Base-by-base conservation (phyloP, 2,888 invertebrate genomes). In the Ellobium chinense region DNA sequence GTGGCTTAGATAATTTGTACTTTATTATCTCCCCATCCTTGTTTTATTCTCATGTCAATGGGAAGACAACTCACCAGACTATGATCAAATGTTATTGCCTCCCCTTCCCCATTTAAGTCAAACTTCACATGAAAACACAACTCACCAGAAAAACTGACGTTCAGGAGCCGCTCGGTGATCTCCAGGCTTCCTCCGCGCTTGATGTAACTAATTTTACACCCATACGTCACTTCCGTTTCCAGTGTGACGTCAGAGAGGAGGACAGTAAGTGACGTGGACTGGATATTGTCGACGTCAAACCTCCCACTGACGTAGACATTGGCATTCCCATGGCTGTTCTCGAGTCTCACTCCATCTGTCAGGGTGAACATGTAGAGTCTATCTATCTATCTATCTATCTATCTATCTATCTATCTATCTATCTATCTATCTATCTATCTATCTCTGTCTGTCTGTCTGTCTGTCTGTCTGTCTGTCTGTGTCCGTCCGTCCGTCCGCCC, bases 231-330 rank as follows among this genome's bases (percentile, higher is more conserved):
- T n/a, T 72, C 63, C 12, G 39, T 12, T 37, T 79, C 63, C 31
- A 72, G 37, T 9, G 24, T 31, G 56, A 69, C 78, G 37, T 79
- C 72, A 1, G 69, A 65, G 0, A 79, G 72, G 2, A 79, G 66
- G 39, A 79, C 73, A n/a, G 72, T 79, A 18, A 79, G 70, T 31
- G 78, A 79, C 21, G 78, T 79, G 29, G 63, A 46, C 21, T 72
- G 78, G 63, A 65, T 65, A 24, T 79, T 72, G 39, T 79, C 78
- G 5, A 62, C 56, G 21, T 72, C 78, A 46, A 72, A 79, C 37
- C 39, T 65, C 27, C 78, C 78, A 31, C 73, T 72, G 56, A 79
- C 78, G 46, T 79, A 79, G 24, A 73, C 69, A 31, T 77, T 77
- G 72, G 58, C 56, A 65, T 72, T 72, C 0, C 72, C 65, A 18